Conservation (phyloP, 2,888 invertebrate genomes). For the Lasioglossum zephyrum region DNA sequence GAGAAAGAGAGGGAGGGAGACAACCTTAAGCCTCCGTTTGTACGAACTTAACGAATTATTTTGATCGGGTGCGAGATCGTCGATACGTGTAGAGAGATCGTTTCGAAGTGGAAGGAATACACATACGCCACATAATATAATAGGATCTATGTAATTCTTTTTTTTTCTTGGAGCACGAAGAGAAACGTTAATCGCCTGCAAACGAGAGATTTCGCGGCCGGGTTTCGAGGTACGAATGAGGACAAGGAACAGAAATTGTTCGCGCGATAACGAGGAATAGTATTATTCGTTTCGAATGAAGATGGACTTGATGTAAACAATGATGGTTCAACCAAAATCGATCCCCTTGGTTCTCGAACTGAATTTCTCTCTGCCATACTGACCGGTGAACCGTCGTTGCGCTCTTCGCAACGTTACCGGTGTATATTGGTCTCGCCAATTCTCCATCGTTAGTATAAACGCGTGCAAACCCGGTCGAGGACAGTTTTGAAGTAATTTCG, state of each 20-base stretch:
- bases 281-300: constrained; percentile 13
- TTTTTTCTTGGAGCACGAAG: constrained; percentile 14
- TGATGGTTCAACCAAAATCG: no score
- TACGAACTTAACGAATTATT: constrained; percentile 31
- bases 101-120: constrained; percentile 15
- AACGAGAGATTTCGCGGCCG: constrained; percentile 17
- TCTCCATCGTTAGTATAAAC: not conserved
- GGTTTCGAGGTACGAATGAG: constrained; percentile 50
- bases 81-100: constrained; percentile 18
- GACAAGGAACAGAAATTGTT: constrained; percentile 34
- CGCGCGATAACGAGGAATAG: constrained; percentile 31
- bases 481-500: not conserved
- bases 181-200: not conserved
- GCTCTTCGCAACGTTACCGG: not conserved
- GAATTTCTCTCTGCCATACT: not conserved
- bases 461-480: not conserved
- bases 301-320: constrained; percentile 2
- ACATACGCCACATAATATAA: not conserved
- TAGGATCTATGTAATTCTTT: constrained; percentile 18
- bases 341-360: not conserved
- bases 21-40: constrained; percentile 28
- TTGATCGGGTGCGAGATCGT: constrained; percentile 25
- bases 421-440: not conserved
- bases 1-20: constrained; percentile 18
- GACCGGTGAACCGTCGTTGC: not conserved